phyloP scores from a whole-genome alignment of 2,888 invertebrate genomes.

The Temnothorax unifasciatus region DNA sequence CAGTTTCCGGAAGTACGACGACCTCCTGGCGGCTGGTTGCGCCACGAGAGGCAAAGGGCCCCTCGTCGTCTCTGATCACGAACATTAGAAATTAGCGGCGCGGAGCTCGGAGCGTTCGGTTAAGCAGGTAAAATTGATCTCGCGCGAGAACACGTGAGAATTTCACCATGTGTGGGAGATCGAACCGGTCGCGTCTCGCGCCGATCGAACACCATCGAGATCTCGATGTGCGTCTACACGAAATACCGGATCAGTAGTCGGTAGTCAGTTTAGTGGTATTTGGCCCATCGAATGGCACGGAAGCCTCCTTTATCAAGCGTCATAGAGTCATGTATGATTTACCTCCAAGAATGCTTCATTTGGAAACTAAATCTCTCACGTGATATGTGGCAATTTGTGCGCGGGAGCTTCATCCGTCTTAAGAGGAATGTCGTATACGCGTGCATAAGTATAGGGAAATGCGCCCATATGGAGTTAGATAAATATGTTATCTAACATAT shows the following conservation, averaged over 20 bases:
- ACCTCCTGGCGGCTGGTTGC: constrained; percentile 53
- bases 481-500: constrained; percentile 29
- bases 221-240: neutral
- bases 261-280: neutral
- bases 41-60: constrained; percentile 39
- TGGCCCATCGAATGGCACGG: neutral
- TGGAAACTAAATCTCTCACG: constrained; percentile 33
- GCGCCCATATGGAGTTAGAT: neutral
- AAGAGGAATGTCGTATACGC: constrained; percentile 10
- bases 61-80: constrained; percentile 55
- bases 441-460: neutral
- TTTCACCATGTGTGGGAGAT: neutral
- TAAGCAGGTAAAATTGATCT: constrained; percentile 18
- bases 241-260: neutral
- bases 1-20: constrained; percentile 68
- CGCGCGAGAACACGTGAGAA: constrained; percentile 23
- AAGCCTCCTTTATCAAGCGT: neutral
- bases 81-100: constrained; percentile 68
- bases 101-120: constrained; percentile 25
- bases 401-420: constrained; percentile 7
- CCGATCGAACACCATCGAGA: too few species aligned
- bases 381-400: constrained; percentile 22
- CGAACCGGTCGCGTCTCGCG: neutral
- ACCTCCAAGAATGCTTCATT: neutral
- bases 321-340: neutral